phyloP scores from a whole-genome alignment of 2,113 vertebrate species.

The Chaenocephalus aceratus region DNA sequence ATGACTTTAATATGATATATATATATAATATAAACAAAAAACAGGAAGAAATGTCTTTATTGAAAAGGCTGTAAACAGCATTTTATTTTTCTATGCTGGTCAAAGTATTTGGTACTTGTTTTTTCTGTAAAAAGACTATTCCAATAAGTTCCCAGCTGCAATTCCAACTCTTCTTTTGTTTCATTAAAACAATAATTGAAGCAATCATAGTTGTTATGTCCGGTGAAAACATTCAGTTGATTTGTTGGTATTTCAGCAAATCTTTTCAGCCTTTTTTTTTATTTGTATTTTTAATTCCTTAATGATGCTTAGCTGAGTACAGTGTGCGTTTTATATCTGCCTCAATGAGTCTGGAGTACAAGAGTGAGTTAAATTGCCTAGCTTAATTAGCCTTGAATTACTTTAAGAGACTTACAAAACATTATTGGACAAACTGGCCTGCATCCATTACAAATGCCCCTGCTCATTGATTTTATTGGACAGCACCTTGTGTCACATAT shows the following conservation, averaged over 20 bases:
- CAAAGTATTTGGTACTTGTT: too few relatives aligned
- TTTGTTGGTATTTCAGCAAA: slow-evolving; percentile 1
- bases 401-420: slow-evolving; percentile 49
- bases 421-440: slow-evolving; percentile 48
- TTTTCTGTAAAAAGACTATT: not conserved
- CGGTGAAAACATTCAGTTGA: slow-evolving; percentile 3
- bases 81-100: too few relatives aligned
- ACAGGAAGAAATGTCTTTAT: too few relatives aligned
- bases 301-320: not conserved
- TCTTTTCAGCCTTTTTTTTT: not conserved
- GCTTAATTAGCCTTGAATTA: slow-evolving; percentile 52
- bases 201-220: not conserved
- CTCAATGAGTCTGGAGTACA: slow-evolving; percentile 1
- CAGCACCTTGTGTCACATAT: slow-evolving; percentile 22
- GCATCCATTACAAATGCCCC: slow-evolving; percentile 47
- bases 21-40: too few relatives aligned
- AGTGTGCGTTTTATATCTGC: slow-evolving; percentile 23
- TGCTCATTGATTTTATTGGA: slow-evolving; percentile 46
- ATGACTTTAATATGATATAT: too few relatives aligned
- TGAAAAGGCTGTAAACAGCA: too few relatives aligned
- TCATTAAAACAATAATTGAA: slow-evolving; percentile 21
- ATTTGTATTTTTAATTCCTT: not conserved
- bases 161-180: slow-evolving; percentile 1
- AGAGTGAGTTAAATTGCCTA: slow-evolving; percentile 23
- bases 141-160: not conserved